Conservation (phyloP, 1,140 invertebrate genomes). For the Onthophagus taurus region DNA sequence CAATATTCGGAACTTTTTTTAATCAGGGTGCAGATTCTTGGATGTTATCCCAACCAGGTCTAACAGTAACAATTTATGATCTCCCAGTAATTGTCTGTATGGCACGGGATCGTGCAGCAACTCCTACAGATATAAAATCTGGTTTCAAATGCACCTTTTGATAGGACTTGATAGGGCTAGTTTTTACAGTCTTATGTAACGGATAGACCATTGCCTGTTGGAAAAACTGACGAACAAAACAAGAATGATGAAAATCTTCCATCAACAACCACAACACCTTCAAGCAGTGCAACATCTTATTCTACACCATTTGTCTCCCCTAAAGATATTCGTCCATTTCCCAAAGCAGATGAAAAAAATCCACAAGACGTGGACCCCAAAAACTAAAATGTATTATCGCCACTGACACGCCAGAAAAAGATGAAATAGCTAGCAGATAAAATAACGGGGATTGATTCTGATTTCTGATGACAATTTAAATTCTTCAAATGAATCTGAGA, state of each 20-base stretch:
- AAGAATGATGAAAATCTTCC: not conserved
- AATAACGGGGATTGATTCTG: too few relatives aligned
- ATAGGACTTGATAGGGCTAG: not conserved
- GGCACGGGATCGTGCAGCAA: conserved; percentile 5
- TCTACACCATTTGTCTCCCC: not conserved
- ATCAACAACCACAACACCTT: too few relatives aligned
- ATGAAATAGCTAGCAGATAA: too few relatives aligned
- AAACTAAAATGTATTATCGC: not conserved
- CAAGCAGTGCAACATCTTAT: too few relatives aligned
- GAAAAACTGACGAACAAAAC: too few relatives aligned
- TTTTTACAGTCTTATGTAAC: conserved; percentile 5
- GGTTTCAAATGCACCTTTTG: conserved; percentile 9
- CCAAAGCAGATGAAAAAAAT: conserved; percentile 1
- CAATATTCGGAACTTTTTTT: conserved; percentile 7
- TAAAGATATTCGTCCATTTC: not conserved
- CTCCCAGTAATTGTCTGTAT: not conserved
- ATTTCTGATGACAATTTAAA: not conserved
- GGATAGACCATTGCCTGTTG: conserved; percentile 6
- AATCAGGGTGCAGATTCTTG: conserved; percentile 2
- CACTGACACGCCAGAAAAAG: not conserved
- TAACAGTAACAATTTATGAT: conserved; percentile 11
- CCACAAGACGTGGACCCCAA: not conserved
- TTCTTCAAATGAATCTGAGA: not conserved
- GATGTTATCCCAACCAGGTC: conserved; percentile 7
- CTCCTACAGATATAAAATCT: conserved; percentile 4